These are phyloP conservation scores for Channallabes apus DNA, from an alignment of 2,797 vertebrate species.

Conservation along the genomic window DNA sequence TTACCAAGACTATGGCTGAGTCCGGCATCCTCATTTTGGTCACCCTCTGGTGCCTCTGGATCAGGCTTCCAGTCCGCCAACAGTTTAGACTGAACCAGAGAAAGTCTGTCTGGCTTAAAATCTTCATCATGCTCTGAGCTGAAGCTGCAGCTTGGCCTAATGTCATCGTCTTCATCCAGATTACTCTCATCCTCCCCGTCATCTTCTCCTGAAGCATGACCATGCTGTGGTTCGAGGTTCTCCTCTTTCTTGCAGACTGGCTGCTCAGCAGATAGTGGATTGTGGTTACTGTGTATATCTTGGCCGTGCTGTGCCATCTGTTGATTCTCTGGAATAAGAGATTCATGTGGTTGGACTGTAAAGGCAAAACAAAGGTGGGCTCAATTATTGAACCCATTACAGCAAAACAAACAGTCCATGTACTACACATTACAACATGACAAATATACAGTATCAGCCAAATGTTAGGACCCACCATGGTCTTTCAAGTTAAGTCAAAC, in stretches of 20 bases:
- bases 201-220: constrained; percentile 26
- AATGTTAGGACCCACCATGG: too few species aligned
- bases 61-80: constrained; percentile 69
- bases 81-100: constrained; percentile 63
- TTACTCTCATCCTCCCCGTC: background rate
- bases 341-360: constrained; percentile 14
- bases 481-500: too few species aligned
- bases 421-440: background rate
- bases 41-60: constrained; percentile 40
- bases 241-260: constrained; percentile 66
- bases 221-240: constrained; percentile 46
- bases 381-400: background rate
- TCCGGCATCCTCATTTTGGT: constrained; percentile 47
- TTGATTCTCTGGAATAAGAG: constrained; percentile 23
- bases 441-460: background rate
- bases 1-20: constrained; percentile 61
- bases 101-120: constrained; percentile 60
- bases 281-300: constrained; percentile 18
- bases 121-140: constrained; percentile 57
- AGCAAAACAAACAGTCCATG: background rate
- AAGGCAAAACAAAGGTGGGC: background rate
- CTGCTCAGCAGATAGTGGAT: constrained; percentile 19
- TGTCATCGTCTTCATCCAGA: constrained; percentile 3
- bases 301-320: constrained; percentile 21
- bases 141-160: constrained; percentile 48